Evolutionary conservation across 2,797 vertebrate genomes (phyloP), one percentile per base, ranked within the genome.

Genomic region (Moxostoma hubbsi): DNA sequence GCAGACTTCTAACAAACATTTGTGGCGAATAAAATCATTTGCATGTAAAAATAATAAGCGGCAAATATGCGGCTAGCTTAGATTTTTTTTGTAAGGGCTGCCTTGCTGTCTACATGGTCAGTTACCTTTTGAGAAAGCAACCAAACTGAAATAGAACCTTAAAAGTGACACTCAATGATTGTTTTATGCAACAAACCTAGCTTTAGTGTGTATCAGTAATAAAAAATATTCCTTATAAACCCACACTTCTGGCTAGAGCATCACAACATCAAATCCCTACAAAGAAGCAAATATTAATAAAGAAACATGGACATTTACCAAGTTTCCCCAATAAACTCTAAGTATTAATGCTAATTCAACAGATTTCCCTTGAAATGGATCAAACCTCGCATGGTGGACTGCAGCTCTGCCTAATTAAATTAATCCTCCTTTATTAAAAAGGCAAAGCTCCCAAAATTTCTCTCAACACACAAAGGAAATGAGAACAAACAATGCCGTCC

Each of bases 361-460:
- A 54, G 59, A 43, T 51, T 63, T 49, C 36, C 66, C 47, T 69
- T 55, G 16, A 53, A 59, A 7, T 18, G 9, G 67, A 76, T 12
- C 18, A 43, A 58, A 47, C n/a, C n/a, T 61, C 7, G 51, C n/a
- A 61, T 43, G 75, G 55, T 54, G 58, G 36, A 78, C 66, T 59
- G 24, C 24, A 69, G 75, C 57, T 61, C 65, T 45, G 51, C 65
- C 58, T 63, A 78, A 78, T 78, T 78, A 62, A 70, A 70, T 70
- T 63, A 63, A 71, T 78, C 67, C 15, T 9, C 36, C 50, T 78
- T 78, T 78, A 78, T 71, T 78, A 78, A 78, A 78, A 78, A 54
- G 15, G 66, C 68, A 71, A 71, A 55, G 50, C 67, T 71, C 54
- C 15, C 36, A 24, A 36, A 78, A 78, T 57, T 36, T n/a, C 2